phyloP scores from a whole-genome alignment of 2,797 vertebrate genomes.

The Hydrocynus forskahlii region DNA sequence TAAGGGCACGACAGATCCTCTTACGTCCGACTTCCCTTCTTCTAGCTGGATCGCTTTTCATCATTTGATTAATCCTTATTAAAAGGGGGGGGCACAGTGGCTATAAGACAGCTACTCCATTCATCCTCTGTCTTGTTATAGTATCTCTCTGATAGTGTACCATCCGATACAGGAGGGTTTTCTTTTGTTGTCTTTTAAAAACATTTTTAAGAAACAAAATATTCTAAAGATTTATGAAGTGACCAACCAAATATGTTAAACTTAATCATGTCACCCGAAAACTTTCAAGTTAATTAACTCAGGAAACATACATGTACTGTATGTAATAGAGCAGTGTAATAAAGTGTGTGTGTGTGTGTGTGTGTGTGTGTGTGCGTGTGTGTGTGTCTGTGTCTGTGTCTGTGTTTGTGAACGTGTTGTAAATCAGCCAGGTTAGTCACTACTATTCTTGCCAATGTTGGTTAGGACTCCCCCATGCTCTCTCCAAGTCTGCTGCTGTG shows the following conservation, averaged over 20 bases:
- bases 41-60: conserved; percentile 48
- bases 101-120: conserved; percentile 42
- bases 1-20: conserved; percentile 53
- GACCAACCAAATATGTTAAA: neutral
- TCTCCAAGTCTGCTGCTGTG: conserved; percentile 31
- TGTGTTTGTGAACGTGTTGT: conserved; percentile 32
- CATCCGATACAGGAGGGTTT: conserved; percentile 14
- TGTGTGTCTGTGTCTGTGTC: conserved; percentile 3
- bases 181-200: neutral
- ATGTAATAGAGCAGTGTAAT: neutral
- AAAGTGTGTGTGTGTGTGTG: neutral
- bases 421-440: conserved; percentile 37
- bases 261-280: neutral
- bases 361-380: conserved; percentile 4
- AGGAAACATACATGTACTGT: neutral
- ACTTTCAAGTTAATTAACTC: neutral
- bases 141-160: conserved; percentile 38
- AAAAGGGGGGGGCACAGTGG: conserved; percentile 26
- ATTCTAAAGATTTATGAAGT: neutral
- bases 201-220: neutral
- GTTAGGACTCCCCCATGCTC: conserved; percentile 43
- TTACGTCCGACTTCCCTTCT: conserved; percentile 44
- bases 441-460: conserved; percentile 39
- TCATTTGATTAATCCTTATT: conserved; percentile 57
- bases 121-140: conserved; percentile 37